Evolutionary conservation across 2,797 vertebrate species (phyloP).

Genomic region (Thalassophryne amazonica): DNA sequence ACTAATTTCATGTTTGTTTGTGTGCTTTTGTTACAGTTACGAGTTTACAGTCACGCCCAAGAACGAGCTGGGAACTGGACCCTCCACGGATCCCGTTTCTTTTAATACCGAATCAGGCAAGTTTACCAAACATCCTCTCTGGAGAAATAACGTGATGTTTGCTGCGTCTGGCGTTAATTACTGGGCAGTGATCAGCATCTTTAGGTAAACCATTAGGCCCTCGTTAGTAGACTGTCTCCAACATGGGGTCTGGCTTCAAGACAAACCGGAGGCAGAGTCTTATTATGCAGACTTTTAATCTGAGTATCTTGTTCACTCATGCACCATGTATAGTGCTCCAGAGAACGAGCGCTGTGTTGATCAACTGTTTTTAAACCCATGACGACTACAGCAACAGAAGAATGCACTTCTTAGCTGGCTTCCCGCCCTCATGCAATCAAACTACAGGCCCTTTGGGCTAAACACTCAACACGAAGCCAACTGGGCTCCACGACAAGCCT

Average conservation of each 20-base stretch:
- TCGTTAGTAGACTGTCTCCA: conserved; percentile 49
- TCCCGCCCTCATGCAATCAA: conserved; percentile 36
- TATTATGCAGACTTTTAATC: too few species aligned
- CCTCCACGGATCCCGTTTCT: conserved; percentile 83
- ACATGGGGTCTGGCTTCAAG: conserved; percentile 28
- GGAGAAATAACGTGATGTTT: too few species aligned
- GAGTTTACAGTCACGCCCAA: conserved; percentile 91
- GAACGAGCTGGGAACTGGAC: conserved; percentile 91
- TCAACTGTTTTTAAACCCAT: conserved; percentile 13
- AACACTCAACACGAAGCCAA: conserved; percentile 9
- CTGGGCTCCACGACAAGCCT: conserved; percentile 11
- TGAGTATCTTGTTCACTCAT: too few species aligned
- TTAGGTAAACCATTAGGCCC: conserved; percentile 28
- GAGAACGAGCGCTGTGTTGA: not conserved
- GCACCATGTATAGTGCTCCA: conserved; percentile 5
- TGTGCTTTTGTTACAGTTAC: conserved; percentile 80
- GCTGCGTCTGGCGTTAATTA: conserved; percentile 20
- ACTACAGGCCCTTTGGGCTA: conserved; percentile 6
- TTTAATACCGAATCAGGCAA: conserved; percentile 98
- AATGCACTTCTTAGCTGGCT: conserved; percentile 21
- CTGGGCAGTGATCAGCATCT: conserved; percentile 4
- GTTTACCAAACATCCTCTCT: conserved; percentile 11
- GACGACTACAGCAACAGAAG: conserved; percentile 1
- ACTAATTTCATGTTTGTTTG: not conserved
- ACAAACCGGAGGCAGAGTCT: too few species aligned